A percentile compares a stretch with the other conserved stretches of the same genome.
These are phyloP conservation scores for Daphoenositta chrysoptera DNA, from an alignment of 2,113 vertebrate genomes.

Conservation along the genomic window DNA sequence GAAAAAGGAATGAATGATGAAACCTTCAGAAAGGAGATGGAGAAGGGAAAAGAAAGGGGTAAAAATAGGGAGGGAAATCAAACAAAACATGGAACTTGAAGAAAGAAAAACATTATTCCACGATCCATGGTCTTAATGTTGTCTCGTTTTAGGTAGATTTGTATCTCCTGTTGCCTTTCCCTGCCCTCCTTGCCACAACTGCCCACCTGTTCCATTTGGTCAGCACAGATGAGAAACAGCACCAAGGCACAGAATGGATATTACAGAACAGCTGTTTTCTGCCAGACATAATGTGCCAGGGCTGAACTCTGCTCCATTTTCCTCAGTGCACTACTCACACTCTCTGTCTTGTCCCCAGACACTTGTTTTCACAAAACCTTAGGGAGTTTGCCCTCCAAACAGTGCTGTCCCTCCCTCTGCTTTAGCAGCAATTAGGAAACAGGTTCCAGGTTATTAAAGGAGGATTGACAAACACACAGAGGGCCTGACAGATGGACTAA, in stretches of 20 bases:
- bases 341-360: background rate
- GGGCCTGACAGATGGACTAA: constrained; percentile 2
- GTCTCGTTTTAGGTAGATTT: background rate
- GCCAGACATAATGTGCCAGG: background rate
- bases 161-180: background rate
- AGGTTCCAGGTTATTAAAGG: background rate
- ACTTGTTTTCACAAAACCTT: background rate
- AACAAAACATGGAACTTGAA: background rate
- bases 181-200: background rate
- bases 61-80: background rate
- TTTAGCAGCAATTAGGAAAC: background rate
- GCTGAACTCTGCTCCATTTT: background rate
- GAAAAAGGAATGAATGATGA: background rate
- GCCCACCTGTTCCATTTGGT: background rate
- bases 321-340: background rate
- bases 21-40: background rate
- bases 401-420: background rate
- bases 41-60: background rate
- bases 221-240: background rate
- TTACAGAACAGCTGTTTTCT: background rate
- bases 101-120: background rate
- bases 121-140: fast-evolving
- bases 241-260: background rate
- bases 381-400: background rate
- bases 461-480: background rate